Base-by-base conservation (phyloP, 2,113 vertebrate genomes). In the Burhinus oedicnemus region DNA sequence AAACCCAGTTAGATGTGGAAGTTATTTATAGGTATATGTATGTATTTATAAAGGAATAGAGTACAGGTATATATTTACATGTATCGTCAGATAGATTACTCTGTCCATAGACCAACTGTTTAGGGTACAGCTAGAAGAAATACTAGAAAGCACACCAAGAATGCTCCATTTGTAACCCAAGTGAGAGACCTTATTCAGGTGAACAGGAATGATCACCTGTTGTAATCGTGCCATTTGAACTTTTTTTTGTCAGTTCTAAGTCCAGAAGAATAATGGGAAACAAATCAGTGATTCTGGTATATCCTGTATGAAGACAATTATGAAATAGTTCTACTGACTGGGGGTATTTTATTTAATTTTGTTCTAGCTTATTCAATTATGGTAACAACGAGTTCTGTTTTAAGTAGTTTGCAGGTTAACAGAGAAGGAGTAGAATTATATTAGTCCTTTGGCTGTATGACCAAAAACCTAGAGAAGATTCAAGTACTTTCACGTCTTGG, bases 311-410 rank as follows among this genome's bases (percentile, higher is more conserved):
- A 74, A 76, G 22, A 42, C 3, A 40, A 61, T 52, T 26, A n/a
- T 26, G 25, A n/a, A 69, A 82, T 4, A n/a, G 9, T n/a, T 34
- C 29, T 70, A 38, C 69, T 16, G 44, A 34, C 47, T 15, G 27
- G 62, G 58, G 93, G 79, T 9, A 3, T 54, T 93, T 25, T 60
- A 26, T 77, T 92, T 81, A 90, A 97, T 96, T 83, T 92, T 94
- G 54, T 32, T 55, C 54, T 68, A 52, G 49, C 51, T 94, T 75
- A 95, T 94, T 94, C 49, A 86, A 30, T 80, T 42, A 45, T 61
- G 57, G 62, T 51, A 84, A 44, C 78, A 52, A 58, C 22, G 29
- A 83, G 38, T 69, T 76, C 77, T 92, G 60, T 19, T 93, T 88
- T 65, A 89, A 96, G 68, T 27, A 87, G 14, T 55, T 83, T 87